These are phyloP conservation scores for Ibidorhyncha struthersii DNA, from an alignment of 2,113 vertebrate genomes.

Conservation along the genomic window DNA sequence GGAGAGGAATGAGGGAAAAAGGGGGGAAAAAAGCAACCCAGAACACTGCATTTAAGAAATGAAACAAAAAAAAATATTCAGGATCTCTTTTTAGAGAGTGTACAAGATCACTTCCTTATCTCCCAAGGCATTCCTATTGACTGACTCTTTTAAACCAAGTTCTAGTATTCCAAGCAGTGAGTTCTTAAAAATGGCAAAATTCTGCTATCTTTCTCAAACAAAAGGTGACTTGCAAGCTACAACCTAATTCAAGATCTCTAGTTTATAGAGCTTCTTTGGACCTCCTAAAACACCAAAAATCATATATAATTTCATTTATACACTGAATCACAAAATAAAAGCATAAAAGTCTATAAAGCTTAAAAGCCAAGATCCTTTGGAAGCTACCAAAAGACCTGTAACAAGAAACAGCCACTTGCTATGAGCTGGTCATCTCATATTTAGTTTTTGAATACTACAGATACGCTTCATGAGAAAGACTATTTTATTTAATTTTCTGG, in stretches of 20 bases:
- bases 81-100: not conserved
- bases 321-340: not conserved
- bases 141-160: not conserved
- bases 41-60: not conserved
- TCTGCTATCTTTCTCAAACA: not conserved
- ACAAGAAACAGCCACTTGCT: not conserved
- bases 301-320: not conserved
- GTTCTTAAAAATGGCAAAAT: not conserved
- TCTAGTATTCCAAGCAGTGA: not conserved
- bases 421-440: not conserved
- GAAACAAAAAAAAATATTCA: not conserved
- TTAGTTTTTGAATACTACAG: not conserved
- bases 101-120: not conserved
- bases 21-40: fast-evolving
- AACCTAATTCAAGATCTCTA: not conserved
- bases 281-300: not conserved
- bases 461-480: not conserved
- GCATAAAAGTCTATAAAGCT: not conserved
- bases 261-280: not conserved
- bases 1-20: not conserved
- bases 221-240: not conserved
- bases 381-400: not conserved
- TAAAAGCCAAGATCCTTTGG: not conserved
- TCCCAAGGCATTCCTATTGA: not conserved
- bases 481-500: not conserved